A percentile compares a stretch with the other conserved stretches of the same genome.
phyloP scores from a whole-genome alignment of 1,140 invertebrate species.

The Platyura marginata region DNA sequence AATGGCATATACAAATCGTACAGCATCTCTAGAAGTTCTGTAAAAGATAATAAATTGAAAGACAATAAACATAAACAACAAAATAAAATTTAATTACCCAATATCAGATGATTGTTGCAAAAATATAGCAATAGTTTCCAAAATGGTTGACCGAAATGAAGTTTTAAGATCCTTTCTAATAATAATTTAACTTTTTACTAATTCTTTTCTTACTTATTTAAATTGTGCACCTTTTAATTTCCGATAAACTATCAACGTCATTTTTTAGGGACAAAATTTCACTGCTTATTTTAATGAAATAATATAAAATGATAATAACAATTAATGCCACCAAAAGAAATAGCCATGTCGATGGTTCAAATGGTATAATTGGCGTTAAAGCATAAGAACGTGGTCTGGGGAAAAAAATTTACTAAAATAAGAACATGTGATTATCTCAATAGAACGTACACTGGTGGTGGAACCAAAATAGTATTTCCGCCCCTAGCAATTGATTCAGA shows the following conservation, averaged over 20 bases:
- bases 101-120: neutral
- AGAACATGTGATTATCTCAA: too few species aligned
- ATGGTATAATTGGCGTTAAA: neutral
- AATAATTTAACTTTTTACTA: neutral
- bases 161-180: neutral
- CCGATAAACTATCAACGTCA: neutral
- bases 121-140: neutral
- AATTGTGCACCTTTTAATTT: neutral
- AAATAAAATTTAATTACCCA: neutral
- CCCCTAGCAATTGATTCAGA: too few species aligned
- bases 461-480: too few species aligned
- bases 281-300: neutral
- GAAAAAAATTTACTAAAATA: too few species aligned
- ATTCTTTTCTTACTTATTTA: neutral
- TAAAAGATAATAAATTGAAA: neutral
- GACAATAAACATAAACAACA: neutral
- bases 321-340: neutral
- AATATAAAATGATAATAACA: neutral
- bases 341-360: neutral
- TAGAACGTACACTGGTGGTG: too few species aligned
- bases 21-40: neutral
- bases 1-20: neutral
- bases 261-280: neutral
- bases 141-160: neutral
- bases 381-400: neutral